Evolutionary conservation across 1,140 invertebrate genomes (phyloP).

Genomic region (Dysdera silvatica): DNA sequence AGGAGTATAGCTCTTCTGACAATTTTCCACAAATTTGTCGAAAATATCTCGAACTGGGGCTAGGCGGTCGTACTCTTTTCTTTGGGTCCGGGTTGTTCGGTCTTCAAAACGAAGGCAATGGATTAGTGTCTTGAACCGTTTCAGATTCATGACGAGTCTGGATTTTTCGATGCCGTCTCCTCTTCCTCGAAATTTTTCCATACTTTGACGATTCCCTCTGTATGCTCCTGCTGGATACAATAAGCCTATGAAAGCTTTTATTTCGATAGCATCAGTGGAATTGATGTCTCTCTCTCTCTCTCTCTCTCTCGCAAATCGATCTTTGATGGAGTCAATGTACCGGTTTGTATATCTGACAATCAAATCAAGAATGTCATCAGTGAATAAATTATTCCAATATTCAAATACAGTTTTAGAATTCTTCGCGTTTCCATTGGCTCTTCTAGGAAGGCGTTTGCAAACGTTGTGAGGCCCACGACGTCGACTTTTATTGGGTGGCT

Average conservation of each 20-base stretch:
- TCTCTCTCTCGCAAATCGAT: no score
- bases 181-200: slow-evolving; percentile 13
- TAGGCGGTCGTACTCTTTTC: slow-evolving; percentile 1
- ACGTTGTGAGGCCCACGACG: background rate
- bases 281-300: slow-evolving; percentile 4
- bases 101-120: slow-evolving; percentile 13
- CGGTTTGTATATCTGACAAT: slow-evolving; percentile 15
- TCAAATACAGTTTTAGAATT: background rate
- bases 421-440: background rate
- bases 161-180: slow-evolving; percentile 22
- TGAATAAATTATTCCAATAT: background rate
- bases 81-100: background rate
- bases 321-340: slow-evolving; percentile 9
- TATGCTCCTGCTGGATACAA: slow-evolving; percentile 12
- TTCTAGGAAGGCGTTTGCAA: background rate
- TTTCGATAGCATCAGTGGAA: slow-evolving; percentile 5
- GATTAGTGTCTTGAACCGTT: slow-evolving; percentile 17
- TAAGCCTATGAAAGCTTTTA: slow-evolving; percentile 26
- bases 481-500: background rate
- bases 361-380: slow-evolving; percentile 5
- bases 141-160: slow-evolving; percentile 9
- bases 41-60: slow-evolving; percentile 27
- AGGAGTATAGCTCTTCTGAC: slow-evolving; percentile 4
- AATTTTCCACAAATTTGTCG: slow-evolving; percentile 29
- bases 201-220: background rate